Conservation (phyloP, 2,113 vertebrate genomes). For the Telmatochromis sp. region DNA sequence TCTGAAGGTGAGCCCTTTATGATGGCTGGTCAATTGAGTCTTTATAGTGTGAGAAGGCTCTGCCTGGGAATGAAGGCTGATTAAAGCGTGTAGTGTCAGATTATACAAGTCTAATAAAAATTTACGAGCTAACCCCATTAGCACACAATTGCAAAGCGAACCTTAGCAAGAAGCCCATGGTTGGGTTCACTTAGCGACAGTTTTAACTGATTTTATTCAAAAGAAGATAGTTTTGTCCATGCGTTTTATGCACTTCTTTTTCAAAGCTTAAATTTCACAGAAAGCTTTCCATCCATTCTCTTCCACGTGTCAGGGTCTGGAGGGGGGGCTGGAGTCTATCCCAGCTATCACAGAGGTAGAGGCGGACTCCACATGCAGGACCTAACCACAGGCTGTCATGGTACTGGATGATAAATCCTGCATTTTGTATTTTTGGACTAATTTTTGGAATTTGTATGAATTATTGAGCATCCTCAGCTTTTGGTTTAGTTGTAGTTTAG, state of each 20-base stretch:
- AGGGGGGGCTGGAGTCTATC: neutral
- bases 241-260: neutral
- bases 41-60: neutral
- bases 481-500: neutral
- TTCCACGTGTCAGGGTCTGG: neutral
- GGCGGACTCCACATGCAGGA: neutral
- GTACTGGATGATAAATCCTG: neutral
- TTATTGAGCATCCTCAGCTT: neutral
- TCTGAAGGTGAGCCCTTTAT: neutral
- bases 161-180: neutral
- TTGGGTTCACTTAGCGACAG: neutral
- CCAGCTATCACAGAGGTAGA: neutral
- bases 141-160: neutral
- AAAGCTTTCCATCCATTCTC: neutral
- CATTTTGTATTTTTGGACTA: neutral
- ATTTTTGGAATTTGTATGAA: neutral
- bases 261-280: neutral
- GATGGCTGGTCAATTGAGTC: neutral
- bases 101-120: neutral
- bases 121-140: neutral
- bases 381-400: neutral
- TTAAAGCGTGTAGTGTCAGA: neutral
- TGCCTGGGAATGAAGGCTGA: neutral
- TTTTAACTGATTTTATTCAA: neutral
- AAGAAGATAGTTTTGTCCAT: neutral